Conservation (phyloP, 2,888 invertebrate species). For the Coelopa pilipes region DNA sequence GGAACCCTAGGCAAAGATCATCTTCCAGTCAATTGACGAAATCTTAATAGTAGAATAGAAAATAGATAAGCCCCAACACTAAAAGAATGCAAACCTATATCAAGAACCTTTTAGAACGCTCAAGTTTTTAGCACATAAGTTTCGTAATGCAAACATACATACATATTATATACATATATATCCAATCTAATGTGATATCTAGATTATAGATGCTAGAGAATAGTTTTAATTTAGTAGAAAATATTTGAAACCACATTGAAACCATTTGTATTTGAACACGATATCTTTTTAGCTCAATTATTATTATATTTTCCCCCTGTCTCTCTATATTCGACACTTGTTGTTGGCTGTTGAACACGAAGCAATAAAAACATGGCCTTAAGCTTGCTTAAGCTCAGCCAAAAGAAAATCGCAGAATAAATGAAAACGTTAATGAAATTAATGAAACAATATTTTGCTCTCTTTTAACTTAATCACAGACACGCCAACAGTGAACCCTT, state of each 20-base stretch:
- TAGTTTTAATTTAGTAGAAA: no score
- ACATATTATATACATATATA: neutral
- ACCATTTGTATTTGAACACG: no score
- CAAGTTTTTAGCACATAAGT: constrained; percentile 12
- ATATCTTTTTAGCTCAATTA: neutral
- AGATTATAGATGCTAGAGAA: no score
- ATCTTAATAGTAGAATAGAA: neutral
- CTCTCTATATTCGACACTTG: neutral
- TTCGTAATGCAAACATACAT: neutral
- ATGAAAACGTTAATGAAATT: no score
- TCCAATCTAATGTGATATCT: constrained; percentile 27
- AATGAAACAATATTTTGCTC: no score
- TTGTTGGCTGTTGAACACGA: neutral
- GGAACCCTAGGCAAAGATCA: neutral
- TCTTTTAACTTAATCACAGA: no score
- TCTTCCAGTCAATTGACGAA: constrained; percentile 28
- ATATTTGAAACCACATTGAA: no score
- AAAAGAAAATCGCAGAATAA: neutral
- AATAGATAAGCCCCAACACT: neutral
- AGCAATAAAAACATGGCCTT: constrained; percentile 19
- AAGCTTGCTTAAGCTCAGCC: constrained; percentile 9
- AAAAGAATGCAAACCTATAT: constrained; percentile 1
- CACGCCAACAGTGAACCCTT: no score
- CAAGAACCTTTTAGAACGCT: constrained; percentile 19
- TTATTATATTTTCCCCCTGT: neutral